Base-by-base conservation (phyloP, 1,140 invertebrate species). In the Bombus confusus region DNA sequence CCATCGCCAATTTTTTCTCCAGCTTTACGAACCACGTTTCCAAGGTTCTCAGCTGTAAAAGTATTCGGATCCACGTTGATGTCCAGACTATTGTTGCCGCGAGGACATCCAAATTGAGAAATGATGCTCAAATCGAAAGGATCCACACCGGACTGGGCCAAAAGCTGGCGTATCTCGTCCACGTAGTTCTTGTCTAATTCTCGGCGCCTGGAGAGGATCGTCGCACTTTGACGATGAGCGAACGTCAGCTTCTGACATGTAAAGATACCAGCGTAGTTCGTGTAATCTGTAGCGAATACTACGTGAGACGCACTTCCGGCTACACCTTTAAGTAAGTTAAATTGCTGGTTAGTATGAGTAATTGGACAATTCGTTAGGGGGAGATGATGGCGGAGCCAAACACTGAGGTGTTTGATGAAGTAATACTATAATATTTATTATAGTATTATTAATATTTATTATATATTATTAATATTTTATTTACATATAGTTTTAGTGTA, bases 171-270 rank as follows among this genome's bases (percentile, higher is more conserved):
- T 81, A 98, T 92, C 96, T 97, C 97, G 68, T 97, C 97, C 8
- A 98, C 84, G 72, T 95, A 96, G 9, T 95, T 93, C 92, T 96
- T 97, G 82, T 98, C 97, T 18, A 98, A 93, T 57, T 96, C 96
- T 66, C 96, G 96, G 15, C 93, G 95, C 77, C 97, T 95, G 0
- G 97, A 98, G 6, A 98, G 95, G 81, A 98, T 98, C 0, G 97
- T 97, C 0, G 97, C 97, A 6, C 97, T 97, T 77, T 97, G 96
- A 25, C 97, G 96, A 93, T 98, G 97, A 2, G 96, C 96, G 83
- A 98, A 97, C 2, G 95, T 94, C 28, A 98, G 88, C 92, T 97
- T 97, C 93, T 98, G 98, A 87, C 98, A 98, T 0, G 97, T 97
- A 93, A 97, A 98, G 31, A 98, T 96, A 1, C 96, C 97, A 8